These are phyloP conservation scores for Spatulosminthurus flaviceps DNA, from an alignment of 2,888 invertebrate genomes.

Conservation along the genomic window DNA sequence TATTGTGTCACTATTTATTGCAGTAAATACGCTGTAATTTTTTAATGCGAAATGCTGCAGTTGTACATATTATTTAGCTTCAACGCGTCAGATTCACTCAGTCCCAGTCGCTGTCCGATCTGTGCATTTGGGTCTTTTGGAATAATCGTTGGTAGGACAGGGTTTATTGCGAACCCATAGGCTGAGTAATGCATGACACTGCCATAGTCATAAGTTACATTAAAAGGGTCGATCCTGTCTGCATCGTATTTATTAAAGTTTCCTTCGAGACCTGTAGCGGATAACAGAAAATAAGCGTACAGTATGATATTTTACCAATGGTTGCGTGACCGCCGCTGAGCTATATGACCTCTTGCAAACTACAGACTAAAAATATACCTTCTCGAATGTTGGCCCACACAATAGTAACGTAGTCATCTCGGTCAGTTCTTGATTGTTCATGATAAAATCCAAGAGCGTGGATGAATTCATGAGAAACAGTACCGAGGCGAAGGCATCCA, in stretches of 20 bases:
- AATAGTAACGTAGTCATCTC: slow-evolving; percentile 27
- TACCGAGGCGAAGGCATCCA: slow-evolving; percentile 25
- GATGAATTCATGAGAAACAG: slow-evolving; percentile 27
- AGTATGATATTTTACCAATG: too few species aligned
- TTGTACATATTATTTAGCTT: slow-evolving; percentile 64
- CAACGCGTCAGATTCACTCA: slow-evolving; percentile 61
- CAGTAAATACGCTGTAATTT: too few species aligned
- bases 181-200: slow-evolving; percentile 80
- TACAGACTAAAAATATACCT: slow-evolving; percentile 23
- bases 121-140: slow-evolving; percentile 66
- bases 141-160: slow-evolving; percentile 73
- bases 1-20: too few species aligned
- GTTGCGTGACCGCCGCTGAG: neutral
- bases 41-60: slow-evolving; percentile 46
- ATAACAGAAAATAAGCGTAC: too few species aligned
- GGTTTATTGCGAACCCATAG: slow-evolving; percentile 75
- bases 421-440: slow-evolving; percentile 31
- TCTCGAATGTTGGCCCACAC: slow-evolving; percentile 12
- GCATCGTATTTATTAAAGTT: slow-evolving; percentile 76
- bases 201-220: slow-evolving; percentile 75
- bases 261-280: slow-evolving; percentile 70
- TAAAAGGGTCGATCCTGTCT: slow-evolving; percentile 74
- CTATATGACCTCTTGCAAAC: neutral
- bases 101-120: slow-evolving; percentile 63
- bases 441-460: slow-evolving; percentile 39